Base-by-base conservation (phyloP, 2,113 vertebrate species). In the Ctenodactylus gundi region DNA sequence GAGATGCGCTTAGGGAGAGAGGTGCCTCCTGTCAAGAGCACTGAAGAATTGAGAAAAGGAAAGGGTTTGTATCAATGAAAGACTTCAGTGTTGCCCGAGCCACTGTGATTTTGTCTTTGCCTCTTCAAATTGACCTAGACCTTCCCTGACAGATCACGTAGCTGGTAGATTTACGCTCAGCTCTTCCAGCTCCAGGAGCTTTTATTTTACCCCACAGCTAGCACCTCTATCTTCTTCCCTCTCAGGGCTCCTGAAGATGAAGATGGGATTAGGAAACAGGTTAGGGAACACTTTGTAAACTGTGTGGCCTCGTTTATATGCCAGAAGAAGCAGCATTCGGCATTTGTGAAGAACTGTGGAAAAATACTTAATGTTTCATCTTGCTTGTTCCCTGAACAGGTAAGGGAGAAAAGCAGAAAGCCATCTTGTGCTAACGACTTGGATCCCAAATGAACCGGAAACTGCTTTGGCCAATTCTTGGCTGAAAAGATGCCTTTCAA, bases 361-460 rank as follows among this genome's bases (percentile, higher is more conserved):
- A 97, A 97, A 97, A 90, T 96, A 97, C 96, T 97, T 97, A 93
- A 95, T 97, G 93, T 88, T 44, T 95, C 67, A 87, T 86, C 75
- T 95, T 94, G 80, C 85, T 93, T 95, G 75, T 76, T 94, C 60
- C 64, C 95, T 93, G 88, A 94, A 93, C 55, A 95, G 93, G 91
- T 96, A 90, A 41, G 44, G n/a, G n/a, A 51, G 68, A 77, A 75
- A 82, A 62, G 51, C 83, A 93, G 87, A 97, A 94, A 83, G 78
- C 89, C 80, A 62, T 70, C 89, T 88, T 97, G 86, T 97, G 77
- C 77, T 87, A 55, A 87, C 91, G 80, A 91, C 91, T 77, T 91
- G 95, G 93, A 96, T 93, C 91, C 91, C 91, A 94, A 91, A 87
- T 90, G 90, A 95, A 91, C 93, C 49, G 18, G 95, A 97, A 97